Conservation (phyloP, 2,797 vertebrate genomes). For the Epinephelus coioides region DNA sequence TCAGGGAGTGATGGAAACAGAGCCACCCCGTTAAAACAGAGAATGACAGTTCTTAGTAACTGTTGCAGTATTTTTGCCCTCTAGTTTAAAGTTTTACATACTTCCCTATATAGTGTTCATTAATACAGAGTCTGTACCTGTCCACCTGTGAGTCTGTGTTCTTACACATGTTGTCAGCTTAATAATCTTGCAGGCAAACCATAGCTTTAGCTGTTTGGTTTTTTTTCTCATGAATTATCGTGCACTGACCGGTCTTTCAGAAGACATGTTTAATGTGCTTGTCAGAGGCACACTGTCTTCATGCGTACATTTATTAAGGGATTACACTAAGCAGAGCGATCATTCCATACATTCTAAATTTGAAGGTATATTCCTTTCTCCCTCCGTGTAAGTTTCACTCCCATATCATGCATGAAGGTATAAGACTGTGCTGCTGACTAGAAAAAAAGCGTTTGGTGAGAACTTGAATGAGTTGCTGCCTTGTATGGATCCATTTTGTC, state of each 20-base stretch:
- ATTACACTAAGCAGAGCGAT: slow-evolving; percentile 69
- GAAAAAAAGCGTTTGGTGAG: slow-evolving; percentile 24
- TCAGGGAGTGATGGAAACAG: slow-evolving; percentile 59
- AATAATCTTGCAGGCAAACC: slow-evolving; percentile 54
- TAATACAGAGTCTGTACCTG: slow-evolving; percentile 24
- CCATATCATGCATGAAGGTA: slow-evolving; percentile 18
- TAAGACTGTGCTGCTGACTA: slow-evolving; percentile 22
- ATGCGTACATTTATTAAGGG: slow-evolving; percentile 42
- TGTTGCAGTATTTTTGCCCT: slow-evolving; percentile 37
- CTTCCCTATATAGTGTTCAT: slow-evolving; percentile 31
- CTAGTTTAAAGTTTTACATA: slow-evolving; percentile 39
- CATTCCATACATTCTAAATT: slow-evolving; percentile 62
- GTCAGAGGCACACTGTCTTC: slow-evolving; percentile 21
- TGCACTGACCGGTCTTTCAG: slow-evolving; percentile 50
- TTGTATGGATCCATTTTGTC: slow-evolving; percentile 41
- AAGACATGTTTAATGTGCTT: slow-evolving; percentile 32
- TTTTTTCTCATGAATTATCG: slow-evolving; percentile 3
- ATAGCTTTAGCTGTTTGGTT: slow-evolving; percentile 38
- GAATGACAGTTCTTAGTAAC: slow-evolving; percentile 6
- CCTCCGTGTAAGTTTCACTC: slow-evolving; percentile 24
- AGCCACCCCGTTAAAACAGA: slow-evolving; percentile 20
- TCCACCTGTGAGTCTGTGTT: slow-evolving; percentile 40
- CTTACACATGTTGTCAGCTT: slow-evolving; percentile 35
- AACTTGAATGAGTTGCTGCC: slow-evolving; percentile 36
- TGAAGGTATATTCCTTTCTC: slow-evolving; percentile 12